phyloP scores from a whole-genome alignment of 2,888 invertebrate genomes.

The Agrotis segetum region DNA sequence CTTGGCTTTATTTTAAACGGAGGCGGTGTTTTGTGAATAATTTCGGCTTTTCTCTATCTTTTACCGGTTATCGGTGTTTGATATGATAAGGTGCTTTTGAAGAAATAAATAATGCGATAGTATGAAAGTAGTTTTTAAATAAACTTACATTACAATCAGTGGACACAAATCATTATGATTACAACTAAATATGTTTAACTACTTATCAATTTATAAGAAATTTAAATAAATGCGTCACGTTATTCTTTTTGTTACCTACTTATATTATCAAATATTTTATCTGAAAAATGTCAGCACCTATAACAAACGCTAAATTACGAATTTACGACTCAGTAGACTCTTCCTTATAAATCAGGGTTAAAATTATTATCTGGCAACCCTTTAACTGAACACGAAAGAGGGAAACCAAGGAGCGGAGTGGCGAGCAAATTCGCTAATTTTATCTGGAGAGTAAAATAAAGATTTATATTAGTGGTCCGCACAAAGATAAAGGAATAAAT shows the following conservation, averaged over 20 bases:
- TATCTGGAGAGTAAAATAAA: slow-evolving; percentile 86
- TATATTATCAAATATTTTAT: not conserved
- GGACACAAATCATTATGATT: slow-evolving; percentile 14
- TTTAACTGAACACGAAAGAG: slow-evolving; percentile 77
- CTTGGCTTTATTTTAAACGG: slow-evolving; percentile 61
- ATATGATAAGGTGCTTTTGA: slow-evolving; percentile 7
- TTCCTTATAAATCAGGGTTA: slow-evolving; percentile 76
- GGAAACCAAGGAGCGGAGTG: slow-evolving; percentile 69
- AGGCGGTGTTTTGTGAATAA: slow-evolving; percentile 32
- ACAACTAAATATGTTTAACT: not conserved
- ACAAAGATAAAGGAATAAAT: slow-evolving; percentile 90
- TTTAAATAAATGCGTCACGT: not conserved
- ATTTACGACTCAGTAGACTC: slow-evolving; percentile 65
- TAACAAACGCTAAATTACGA: not conserved
- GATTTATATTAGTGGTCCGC: slow-evolving; percentile 89
- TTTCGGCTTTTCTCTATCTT: slow-evolving; percentile 40
- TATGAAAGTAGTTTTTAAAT: not conserved
- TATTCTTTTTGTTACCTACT: not conserved
- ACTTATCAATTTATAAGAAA: slow-evolving; percentile 8
- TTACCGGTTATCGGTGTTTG: slow-evolving; percentile 35
- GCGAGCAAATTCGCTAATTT: slow-evolving; percentile 88
- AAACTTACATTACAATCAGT: not conserved
- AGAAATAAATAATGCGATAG: not conserved
- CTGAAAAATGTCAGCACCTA: not conserved
- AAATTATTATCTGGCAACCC: slow-evolving; percentile 82